Base-by-base conservation (phyloP, 1,140 invertebrate species). In the Papilio machaon region DNA sequence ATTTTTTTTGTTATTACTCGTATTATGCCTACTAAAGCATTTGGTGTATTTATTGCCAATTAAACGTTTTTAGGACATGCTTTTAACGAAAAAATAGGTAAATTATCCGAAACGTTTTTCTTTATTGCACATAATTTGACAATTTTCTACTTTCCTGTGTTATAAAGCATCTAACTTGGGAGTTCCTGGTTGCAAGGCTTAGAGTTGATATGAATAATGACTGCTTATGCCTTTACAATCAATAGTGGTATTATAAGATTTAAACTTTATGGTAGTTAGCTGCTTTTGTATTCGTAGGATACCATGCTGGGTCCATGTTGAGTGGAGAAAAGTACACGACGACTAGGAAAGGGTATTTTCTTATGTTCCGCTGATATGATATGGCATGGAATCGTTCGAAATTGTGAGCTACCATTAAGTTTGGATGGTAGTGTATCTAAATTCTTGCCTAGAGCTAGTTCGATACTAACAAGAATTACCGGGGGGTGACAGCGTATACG, bases 391-490 rank as follows among this genome's bases (percentile, higher is more conserved):
- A 9, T 58, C 17, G 49, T 52, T 58, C n/a, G 6, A 19, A 58
- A 19, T 8, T 9, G 54, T 7, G 54, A 19, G n/a, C 17, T 17
- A 17, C 54, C 1, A n/a, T 58, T 19, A 8, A 54, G 52, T 58
- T 58, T 58, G 54, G 7, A 19, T 58, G 8, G n/a, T 17, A 58
- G 0, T 58, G 17, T 58, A 70, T 38, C 11, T 38, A 5, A 70
- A 70, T 70, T 70, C 64, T 70, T 17, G 64, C 30, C 64, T 70
- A 38, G 64, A 70, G 64, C 30, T 64, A 30, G 19, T 64, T 70
- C 30, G 64, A 17, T 70, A 70, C 64, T 70, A 35, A 70, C 64
- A 70, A 70, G 23, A 70, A 38, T 70, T 38, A 70, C 64, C 64
- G 2, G 35, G n/a, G 54, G 54, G 54, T 58, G 54, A 58, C 54